Evolutionary conservation across 2,888 invertebrate species (phyloP).

Genomic region (Pollenia angustigena): DNA sequence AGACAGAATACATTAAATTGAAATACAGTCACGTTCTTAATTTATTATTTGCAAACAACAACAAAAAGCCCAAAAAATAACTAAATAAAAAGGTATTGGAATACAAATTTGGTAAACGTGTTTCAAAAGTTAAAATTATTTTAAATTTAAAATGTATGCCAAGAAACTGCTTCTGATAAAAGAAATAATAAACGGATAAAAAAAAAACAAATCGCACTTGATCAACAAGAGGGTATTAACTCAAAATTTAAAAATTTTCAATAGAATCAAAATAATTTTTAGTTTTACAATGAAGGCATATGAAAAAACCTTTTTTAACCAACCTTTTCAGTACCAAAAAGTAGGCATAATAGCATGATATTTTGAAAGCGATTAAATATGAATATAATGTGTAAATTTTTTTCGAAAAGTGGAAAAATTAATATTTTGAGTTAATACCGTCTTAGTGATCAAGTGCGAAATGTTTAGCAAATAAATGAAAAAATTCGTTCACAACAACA

Average conservation of each 20-base stretch:
- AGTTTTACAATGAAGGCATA: too few relatives aligned
- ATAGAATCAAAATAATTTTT: too few relatives aligned
- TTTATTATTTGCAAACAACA: constrained; percentile 17
- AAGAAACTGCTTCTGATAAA: background rate
- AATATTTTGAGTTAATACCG: too few relatives aligned
- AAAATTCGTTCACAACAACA: background rate
- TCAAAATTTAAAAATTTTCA: too few relatives aligned
- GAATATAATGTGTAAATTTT: too few relatives aligned
- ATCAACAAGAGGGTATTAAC: too few relatives aligned
- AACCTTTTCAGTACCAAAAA: too few relatives aligned
- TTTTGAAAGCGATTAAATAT: too few relatives aligned
- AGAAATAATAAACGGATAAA: background rate
- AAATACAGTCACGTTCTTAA: constrained; percentile 55
- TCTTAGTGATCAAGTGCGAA: background rate
- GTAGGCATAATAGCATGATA: too few relatives aligned
- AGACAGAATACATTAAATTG: constrained; percentile 4
- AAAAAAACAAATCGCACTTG: background rate
- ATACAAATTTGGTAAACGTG: constrained; percentile 37
- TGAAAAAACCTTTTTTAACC: too few relatives aligned
- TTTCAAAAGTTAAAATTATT: constrained; percentile 8
- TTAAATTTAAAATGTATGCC: background rate
- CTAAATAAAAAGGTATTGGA: constrained; percentile 7
- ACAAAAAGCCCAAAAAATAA: background rate
- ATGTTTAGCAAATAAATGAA: background rate
- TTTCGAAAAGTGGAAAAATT: too few relatives aligned